phyloP scores from a whole-genome alignment of 2,888 invertebrate species.

The Incurvaria masculella region DNA sequence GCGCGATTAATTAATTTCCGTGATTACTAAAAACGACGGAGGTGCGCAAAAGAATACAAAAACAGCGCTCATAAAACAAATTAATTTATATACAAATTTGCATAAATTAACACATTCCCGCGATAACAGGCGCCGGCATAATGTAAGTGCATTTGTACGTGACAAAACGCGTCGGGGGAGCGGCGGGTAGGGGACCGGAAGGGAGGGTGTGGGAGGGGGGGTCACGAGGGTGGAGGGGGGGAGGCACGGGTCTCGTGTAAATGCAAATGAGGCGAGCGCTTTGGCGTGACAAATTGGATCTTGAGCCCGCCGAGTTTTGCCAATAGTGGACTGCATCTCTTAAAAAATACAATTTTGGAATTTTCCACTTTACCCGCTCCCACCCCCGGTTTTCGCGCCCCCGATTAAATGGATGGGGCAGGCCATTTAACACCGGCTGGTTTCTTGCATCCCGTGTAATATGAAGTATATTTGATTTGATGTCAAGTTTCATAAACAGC shows the following conservation, averaged over 20 bases:
- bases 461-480: too few relatives aligned
- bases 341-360: too few relatives aligned
- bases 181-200: not conserved
- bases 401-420: too few relatives aligned
- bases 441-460: too few relatives aligned
- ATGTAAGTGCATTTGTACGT: not conserved
- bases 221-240: not conserved
- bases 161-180: not conserved
- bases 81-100: not conserved
- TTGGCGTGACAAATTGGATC: conserved; percentile 42
- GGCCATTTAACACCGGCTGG: too few relatives aligned
- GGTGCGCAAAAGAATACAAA: too few relatives aligned
- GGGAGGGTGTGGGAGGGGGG: not conserved
- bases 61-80: not conserved
- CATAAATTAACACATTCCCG: not conserved
- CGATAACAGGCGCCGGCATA: not conserved
- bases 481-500: too few relatives aligned
- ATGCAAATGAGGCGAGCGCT: conserved; percentile 32
- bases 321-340: not conserved
- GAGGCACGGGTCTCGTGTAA: conserved; percentile 22
- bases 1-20: too few relatives aligned
- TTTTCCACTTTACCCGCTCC: too few relatives aligned
- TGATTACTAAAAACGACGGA: too few relatives aligned
- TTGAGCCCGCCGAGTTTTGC: conserved; percentile 16
- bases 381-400: too few relatives aligned